These are phyloP conservation scores for Drosophila truncata DNA, from an alignment of 1,140 invertebrate genomes.

Conservation along the genomic window DNA sequence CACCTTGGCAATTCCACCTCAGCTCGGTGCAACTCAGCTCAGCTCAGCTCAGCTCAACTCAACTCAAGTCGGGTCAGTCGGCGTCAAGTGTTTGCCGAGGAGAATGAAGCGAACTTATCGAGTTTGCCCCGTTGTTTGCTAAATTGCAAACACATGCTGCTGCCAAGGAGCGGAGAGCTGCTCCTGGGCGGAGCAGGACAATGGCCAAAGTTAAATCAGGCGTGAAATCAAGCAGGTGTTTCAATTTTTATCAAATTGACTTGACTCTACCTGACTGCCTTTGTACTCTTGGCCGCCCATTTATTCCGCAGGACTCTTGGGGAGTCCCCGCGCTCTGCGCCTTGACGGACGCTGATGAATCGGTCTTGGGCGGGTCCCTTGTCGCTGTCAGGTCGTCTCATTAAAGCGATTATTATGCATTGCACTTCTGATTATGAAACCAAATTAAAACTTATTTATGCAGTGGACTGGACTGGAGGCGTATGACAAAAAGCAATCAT, in stretches of 20 bases:
- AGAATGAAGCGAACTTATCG: constrained; percentile 67
- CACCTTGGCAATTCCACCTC: constrained; percentile 42
- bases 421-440: constrained; percentile 76
- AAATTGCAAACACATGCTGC: constrained; percentile 83
- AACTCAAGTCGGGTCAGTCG: constrained; percentile 20
- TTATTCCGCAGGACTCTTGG: too few relatives aligned
- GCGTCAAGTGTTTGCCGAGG: constrained; percentile 76
- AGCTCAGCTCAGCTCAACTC: constrained; percentile 12
- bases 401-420: constrained; percentile 81
- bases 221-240: constrained; percentile 83
- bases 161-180: constrained; percentile 39
- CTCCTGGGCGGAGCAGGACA: constrained; percentile 49
- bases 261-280: constrained; percentile 58
- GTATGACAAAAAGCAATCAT: constrained; percentile 57
- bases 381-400: constrained; percentile 70
- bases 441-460: constrained; percentile 81
- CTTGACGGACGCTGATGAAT: constrained; percentile 57
- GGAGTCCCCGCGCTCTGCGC: constrained; percentile 8
- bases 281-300: neutral
- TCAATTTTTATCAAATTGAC: constrained; percentile 83
- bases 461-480: constrained; percentile 35
- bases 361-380: constrained; percentile 13
- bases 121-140: constrained; percentile 75
- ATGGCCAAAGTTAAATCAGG: constrained; percentile 81
- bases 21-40: constrained; percentile 6